Base-by-base conservation (phyloP, 2,888 invertebrate species). In the Zele albiditarsus region DNA sequence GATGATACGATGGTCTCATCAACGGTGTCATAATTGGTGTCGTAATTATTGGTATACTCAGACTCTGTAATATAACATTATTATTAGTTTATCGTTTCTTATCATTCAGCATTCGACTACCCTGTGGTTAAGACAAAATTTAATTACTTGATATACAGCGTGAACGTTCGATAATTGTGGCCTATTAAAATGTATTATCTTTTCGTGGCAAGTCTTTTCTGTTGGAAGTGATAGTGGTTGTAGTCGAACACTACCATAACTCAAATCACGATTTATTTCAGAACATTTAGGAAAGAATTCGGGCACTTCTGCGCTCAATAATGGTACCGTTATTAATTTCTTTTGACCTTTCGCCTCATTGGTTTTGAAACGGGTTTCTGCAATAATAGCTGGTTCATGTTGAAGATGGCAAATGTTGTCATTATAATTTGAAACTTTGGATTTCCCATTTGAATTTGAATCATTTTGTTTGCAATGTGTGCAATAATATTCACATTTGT, bases 211-310 rank as follows among this genome's bases (percentile, higher is more conserved):
- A 69, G 82, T 84, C 62, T 81, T 84, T 53, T 87, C 86, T 1
- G 10, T 46, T n/a, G 31, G 71, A 0, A 83, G 83, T 1, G 85
- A 83, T 20, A 84, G 85, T 66, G 85, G 85, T 58, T 84, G 85
- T 2, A 85, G 38, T 3, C 84, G 79, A 4, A 82, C 80, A 16
- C 80, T 81, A 23, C 76, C 74, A 66, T 63, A 70, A 49, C 71
- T 79, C 33, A 70, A 53, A 42, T 73, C 75, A 5, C 65, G 33
- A 42, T 70, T 60, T 65, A 6, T 58, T 46, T 25, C 63, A 6
- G 81, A 80, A 2, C 79, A 77, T 67, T 88, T 88, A 0, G 88
- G 88, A 69, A 88, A 88, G 68, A 88, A 89, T 80, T 89, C 89
- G 0, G 88, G 86, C 16, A 88, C 88, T 73, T 88, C 87, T 20